These are phyloP conservation scores for Halcyon chelicuti DNA, from an alignment of 2,797 vertebrate species.

Conservation along the genomic window DNA sequence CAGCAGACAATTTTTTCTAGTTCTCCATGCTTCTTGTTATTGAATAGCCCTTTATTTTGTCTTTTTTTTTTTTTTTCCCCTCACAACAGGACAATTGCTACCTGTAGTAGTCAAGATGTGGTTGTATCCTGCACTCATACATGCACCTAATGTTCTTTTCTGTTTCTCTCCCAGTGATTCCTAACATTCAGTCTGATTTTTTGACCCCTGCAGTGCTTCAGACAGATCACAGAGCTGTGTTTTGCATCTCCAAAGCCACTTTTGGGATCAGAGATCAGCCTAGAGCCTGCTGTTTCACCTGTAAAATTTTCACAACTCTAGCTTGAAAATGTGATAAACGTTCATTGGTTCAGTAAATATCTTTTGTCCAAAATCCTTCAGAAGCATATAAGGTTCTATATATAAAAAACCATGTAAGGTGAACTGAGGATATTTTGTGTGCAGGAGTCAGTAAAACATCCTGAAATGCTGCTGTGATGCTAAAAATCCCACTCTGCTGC, in stretches of 20 bases:
- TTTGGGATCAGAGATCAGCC: background rate
- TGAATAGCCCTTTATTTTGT: conserved; percentile 21
- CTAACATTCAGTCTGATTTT: background rate
- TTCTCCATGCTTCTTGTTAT: conserved; percentile 23
- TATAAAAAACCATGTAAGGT: background rate
- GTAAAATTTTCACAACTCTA: background rate
- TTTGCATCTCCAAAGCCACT: background rate
- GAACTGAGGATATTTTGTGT: background rate
- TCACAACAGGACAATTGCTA: background rate
- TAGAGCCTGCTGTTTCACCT: background rate
- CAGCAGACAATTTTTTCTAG: background rate
- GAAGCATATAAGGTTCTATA: background rate
- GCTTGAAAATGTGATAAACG: background rate
- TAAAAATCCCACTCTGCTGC: background rate
- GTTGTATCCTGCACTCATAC: background rate
- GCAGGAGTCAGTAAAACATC: background rate
- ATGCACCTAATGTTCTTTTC: background rate
- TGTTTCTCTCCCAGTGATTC: conserved; percentile 11
- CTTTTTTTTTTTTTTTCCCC: background rate
- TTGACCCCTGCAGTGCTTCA: conserved; percentile 6
- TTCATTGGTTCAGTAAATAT: background rate
- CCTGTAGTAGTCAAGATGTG: background rate
- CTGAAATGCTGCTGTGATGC: background rate
- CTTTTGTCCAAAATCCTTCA: background rate
- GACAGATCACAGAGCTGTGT: background rate